Evolutionary conservation across 2,113 vertebrate genomes (phyloP).

Genomic region (Grallaria varia): DNA sequence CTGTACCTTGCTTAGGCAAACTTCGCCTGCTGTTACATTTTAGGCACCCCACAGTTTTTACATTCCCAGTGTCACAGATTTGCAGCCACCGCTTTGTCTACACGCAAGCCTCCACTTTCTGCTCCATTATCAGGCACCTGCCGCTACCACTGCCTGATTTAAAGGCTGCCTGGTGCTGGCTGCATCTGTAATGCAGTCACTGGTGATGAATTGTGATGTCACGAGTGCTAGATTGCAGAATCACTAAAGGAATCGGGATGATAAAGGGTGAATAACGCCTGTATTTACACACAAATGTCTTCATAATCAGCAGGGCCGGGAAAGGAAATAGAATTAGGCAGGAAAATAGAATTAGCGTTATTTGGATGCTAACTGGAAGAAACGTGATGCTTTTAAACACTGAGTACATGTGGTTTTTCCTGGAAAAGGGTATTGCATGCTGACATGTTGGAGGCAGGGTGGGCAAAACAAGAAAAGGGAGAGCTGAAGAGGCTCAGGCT

Average conservation of each 20-base stretch:
- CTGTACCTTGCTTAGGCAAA: not conserved
- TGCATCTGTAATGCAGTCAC: conserved; percentile 1
- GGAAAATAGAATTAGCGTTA: conserved; percentile 9
- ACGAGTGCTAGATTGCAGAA: not conserved
- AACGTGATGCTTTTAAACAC: not conserved
- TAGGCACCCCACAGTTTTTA: not conserved
- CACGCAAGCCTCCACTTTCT: not conserved
- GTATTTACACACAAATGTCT: not conserved
- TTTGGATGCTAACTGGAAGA: not conserved
- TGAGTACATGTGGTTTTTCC: not conserved
- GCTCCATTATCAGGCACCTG: not conserved
- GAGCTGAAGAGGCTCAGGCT: not conserved
- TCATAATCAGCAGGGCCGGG: not conserved
- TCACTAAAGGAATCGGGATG: not conserved
- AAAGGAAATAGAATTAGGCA: not conserved
- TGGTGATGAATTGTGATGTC: conserved; percentile 17
- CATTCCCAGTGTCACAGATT: not conserved
- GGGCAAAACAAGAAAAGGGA: not conserved
- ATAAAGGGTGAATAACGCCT: not conserved
- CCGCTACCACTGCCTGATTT: not conserved
- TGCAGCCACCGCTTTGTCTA: not conserved
- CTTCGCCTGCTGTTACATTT: not conserved
- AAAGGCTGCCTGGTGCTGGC: not conserved
- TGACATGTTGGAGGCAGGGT: not conserved
- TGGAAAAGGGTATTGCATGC: not conserved